These are phyloP conservation scores for Kryphioiulus occultus DNA, from an alignment of 2,888 invertebrate species.

Conservation along the genomic window DNA sequence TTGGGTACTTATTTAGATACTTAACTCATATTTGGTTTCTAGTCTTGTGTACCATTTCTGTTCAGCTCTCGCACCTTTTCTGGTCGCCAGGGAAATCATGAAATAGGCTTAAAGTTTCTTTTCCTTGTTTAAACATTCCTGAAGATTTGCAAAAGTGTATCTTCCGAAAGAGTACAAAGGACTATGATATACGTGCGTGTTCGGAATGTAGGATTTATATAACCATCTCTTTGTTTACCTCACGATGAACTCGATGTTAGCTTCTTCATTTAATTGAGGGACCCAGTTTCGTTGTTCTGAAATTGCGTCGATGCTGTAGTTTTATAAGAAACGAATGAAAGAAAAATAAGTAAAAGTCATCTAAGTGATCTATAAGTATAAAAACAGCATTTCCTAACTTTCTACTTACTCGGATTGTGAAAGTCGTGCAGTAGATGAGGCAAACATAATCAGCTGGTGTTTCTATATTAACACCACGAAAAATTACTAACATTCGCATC, in stretches of 20 bases:
- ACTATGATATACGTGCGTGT: neutral
- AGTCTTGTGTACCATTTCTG: neutral
- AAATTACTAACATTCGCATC: neutral
- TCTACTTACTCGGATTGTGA: neutral
- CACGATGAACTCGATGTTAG: neutral
- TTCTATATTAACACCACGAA: neutral
- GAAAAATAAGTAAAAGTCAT: neutral
- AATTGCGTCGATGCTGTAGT: neutral
- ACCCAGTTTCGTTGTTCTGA: neutral
- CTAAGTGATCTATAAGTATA: neutral
- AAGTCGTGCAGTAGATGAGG: neutral
- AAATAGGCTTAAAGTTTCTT: neutral
- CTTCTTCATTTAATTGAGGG: conserved; percentile 4
- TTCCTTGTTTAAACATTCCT: neutral
- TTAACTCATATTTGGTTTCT: neutral
- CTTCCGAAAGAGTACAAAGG: conserved; percentile 7
- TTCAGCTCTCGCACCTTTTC: neutral
- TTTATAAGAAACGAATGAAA: neutral
- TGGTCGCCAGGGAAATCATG: neutral
- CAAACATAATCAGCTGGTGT: neutral
- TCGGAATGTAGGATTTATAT: neutral
- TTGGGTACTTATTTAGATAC: too few species aligned
- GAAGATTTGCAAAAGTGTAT: neutral
- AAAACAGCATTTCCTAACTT: neutral
- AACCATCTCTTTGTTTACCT: conserved; percentile 1